A percentile compares a stretch with the other conserved stretches of the same genome.
These are phyloP conservation scores for Oophaga sylvatica DNA, from an alignment of 2,797 vertebrate genomes.

Conservation along the genomic window DNA sequence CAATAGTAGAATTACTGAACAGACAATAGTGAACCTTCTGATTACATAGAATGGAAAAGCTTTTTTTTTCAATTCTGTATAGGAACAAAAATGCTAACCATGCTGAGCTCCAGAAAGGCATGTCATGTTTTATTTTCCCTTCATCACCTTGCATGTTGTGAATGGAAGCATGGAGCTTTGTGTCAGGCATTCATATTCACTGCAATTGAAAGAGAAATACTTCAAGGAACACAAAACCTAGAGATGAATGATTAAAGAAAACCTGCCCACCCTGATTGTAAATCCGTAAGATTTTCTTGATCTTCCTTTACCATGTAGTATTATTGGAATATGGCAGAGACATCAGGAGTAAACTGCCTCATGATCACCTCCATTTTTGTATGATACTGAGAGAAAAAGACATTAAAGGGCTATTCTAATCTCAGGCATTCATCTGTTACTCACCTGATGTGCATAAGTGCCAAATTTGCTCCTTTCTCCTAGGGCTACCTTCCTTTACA, in stretches of 20 bases:
- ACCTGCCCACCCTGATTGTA: background rate
- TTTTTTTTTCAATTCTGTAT: background rate
- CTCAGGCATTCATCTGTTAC: no score
- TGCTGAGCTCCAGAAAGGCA: slow-evolving; percentile 13
- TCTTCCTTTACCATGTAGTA: no score
- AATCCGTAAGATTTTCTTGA: background rate
- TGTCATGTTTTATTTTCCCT: slow-evolving; percentile 19
- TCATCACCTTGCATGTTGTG: slow-evolving; percentile 15
- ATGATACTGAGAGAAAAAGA: no score
- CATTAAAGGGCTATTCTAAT: no score
- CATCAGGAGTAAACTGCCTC: no score
- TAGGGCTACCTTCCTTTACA: no score
- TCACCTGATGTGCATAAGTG: no score
- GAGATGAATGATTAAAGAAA: background rate
- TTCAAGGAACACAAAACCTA: background rate
- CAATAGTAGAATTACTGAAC: no score
- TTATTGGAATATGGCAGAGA: no score
- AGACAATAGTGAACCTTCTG: background rate
- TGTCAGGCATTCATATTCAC: background rate
- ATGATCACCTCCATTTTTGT: no score
- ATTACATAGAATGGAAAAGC: background rate
- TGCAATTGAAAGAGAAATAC: background rate
- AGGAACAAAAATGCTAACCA: slow-evolving; percentile 10
- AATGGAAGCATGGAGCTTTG: background rate
- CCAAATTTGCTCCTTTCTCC: no score